Conservation (phyloP, 2,888 invertebrate genomes). For the Electrophaes corylata region DNA sequence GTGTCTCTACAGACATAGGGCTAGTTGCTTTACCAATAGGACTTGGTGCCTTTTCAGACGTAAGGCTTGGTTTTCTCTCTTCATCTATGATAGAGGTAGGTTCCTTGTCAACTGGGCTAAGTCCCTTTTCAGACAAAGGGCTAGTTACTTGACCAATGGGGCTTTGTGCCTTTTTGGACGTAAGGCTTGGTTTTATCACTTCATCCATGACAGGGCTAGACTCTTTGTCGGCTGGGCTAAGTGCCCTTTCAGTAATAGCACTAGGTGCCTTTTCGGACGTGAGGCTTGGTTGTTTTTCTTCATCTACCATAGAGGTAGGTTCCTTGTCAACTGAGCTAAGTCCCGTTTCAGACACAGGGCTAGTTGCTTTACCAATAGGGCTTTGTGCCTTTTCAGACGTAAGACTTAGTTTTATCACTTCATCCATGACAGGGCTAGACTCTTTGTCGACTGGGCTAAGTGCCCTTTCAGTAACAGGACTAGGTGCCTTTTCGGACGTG, state of each 20-base stretch:
- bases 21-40: slow-evolving; percentile 19
- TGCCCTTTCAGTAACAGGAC: slow-evolving; percentile 4
- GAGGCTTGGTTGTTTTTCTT: slow-evolving; percentile 1
- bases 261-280: background rate
- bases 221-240: background rate
- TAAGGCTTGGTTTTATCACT: slow-evolving; percentile 13
- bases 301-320: background rate
- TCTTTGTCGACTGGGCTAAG: slow-evolving; percentile 2
- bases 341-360: slow-evolving; percentile 16
- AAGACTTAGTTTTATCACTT: slow-evolving; percentile 25
- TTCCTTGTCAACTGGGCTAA: slow-evolving; percentile 1
- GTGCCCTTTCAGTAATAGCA: background rate
- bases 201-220: slow-evolving; percentile 14
- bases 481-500: slow-evolving; percentile 1
- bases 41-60: slow-evolving; percentile 15
- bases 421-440: slow-evolving; percentile 1
- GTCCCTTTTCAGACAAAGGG: background rate
- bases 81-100: slow-evolving; percentile 4
- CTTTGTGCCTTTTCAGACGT: slow-evolving; percentile 2
- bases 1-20: slow-evolving; percentile 8
- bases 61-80: slow-evolving; percentile 15
- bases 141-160: too few species aligned
- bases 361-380: too few species aligned
- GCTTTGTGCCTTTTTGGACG: background rate
- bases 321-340: slow-evolving; percentile 21